Percentiles rank a stretch among this genome's conserved stretches.
These are phyloP conservation scores for Pristionchus mayeri DNA, from an alignment of 2,888 invertebrate genomes.

Conservation along the genomic window DNA sequence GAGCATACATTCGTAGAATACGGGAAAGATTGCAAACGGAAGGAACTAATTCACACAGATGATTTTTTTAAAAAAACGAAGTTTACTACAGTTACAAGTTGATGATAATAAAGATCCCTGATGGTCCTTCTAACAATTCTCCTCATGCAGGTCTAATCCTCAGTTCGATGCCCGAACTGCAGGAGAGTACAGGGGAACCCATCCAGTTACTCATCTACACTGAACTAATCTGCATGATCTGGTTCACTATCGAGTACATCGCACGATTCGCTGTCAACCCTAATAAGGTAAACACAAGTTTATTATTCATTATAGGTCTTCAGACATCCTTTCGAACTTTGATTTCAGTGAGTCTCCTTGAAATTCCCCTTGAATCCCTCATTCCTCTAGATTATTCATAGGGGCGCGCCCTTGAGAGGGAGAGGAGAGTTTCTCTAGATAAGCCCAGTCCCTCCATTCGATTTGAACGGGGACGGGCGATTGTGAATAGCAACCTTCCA, in stretches of 20 bases:
- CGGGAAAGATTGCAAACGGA: no score
- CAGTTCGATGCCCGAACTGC: constrained; percentile 74
- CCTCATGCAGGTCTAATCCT: constrained; percentile 69
- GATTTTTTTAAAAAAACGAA: no score
- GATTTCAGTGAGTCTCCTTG: not conserved
- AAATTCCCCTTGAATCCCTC: not conserved
- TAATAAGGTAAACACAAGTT: constrained; percentile 53
- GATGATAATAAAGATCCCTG: no score
- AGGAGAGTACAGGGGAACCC: constrained; percentile 68
- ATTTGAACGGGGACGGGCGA: constrained; percentile 47
- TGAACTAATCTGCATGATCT: constrained; percentile 67
- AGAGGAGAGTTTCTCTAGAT: not conserved
- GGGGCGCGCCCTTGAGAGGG: not conserved
- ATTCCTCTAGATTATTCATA: constrained; percentile 34
- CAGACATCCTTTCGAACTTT: not conserved
- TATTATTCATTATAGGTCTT: not conserved
- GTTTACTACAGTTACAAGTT: no score
- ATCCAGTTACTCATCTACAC: not conserved
- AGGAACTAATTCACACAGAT: no score
- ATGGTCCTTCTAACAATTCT: no score
- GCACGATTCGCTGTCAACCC: constrained; percentile 70
- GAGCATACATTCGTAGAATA: no score
- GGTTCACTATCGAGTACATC: constrained; percentile 73
- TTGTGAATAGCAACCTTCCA: no score
- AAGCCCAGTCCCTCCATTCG: not conserved